A percentile compares a stretch with the other conserved stretches of the same genome.
phyloP scores from a whole-genome alignment of 2,888 invertebrate species.

The Parnassius glacialis region DNA sequence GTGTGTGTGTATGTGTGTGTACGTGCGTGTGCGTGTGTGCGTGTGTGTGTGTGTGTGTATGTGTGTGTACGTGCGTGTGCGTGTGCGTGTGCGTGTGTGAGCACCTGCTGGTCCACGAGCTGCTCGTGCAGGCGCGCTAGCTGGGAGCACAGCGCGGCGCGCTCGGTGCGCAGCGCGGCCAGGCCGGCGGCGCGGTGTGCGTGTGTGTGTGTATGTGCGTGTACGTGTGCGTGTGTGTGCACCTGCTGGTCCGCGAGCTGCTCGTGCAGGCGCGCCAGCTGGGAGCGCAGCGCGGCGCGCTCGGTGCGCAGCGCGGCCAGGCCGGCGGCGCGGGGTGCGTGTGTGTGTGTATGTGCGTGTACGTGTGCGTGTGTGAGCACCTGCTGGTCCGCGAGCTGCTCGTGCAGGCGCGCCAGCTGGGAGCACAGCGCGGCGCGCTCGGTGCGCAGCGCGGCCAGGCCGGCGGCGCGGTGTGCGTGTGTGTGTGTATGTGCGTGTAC shows the following conservation, averaged over 20 bases:
- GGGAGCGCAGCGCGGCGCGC: slow-evolving; percentile 38
- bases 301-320: slow-evolving; percentile 41
- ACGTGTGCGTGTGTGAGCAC: background rate
- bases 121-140: too few species aligned
- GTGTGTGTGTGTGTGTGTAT: too few species aligned
- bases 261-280: slow-evolving; percentile 44
- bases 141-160: too few species aligned
- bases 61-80: too few species aligned
- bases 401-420: slow-evolving; percentile 44
- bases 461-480: slow-evolving; percentile 20
- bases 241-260: slow-evolving; percentile 35
- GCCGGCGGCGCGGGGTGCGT: slow-evolving; percentile 24
- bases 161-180: background rate
- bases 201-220: too few species aligned
- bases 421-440: slow-evolving; percentile 43
- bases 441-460: slow-evolving; percentile 36
- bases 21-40: too few species aligned
- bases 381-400: slow-evolving; percentile 36
- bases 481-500: too few species aligned
- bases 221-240: too few species aligned
- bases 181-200: background rate
- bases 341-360: too few species aligned
- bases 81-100: background rate
- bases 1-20: too few species aligned
- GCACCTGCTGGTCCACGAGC: background rate